phyloP scores from a whole-genome alignment of 2,888 invertebrate species.

The Ophion obscuratus region DNA sequence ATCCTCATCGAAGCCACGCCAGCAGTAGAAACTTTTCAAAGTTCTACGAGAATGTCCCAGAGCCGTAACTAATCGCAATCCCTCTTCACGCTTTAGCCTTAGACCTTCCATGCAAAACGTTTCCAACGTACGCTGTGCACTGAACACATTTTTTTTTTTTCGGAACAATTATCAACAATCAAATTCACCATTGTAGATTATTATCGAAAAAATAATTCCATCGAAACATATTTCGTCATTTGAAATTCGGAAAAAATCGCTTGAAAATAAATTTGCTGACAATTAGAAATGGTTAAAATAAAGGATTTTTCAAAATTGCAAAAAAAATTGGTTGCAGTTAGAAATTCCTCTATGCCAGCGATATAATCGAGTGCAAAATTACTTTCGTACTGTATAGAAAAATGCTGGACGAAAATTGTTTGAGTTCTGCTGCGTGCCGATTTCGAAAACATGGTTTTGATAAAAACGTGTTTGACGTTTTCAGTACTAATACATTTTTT shows the following conservation, averaged over 20 bases:
- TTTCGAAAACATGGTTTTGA: no score
- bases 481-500: no score
- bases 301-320: no score
- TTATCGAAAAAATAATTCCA: neutral
- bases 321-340: no score
- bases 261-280: no score
- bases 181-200: neutral
- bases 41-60: slow-evolving; percentile 71
- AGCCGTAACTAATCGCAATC: slow-evolving; percentile 70
- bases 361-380: no score
- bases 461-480: no score
- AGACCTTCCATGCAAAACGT: slow-evolving; percentile 73
- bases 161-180: neutral
- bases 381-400: no score
- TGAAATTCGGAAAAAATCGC: neutral
- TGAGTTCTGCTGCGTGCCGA: no score
- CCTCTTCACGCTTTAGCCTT: slow-evolving; percentile 69
- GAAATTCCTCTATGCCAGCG: no score
- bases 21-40: slow-evolving; percentile 72
- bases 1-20: slow-evolving; percentile 71
- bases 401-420: no score
- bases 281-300: no score
- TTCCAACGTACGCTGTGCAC: slow-evolving; percentile 68
- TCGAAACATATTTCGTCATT: neutral
- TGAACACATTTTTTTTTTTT: slow-evolving; percentile 29